phyloP scores from a whole-genome alignment of 2,113 vertebrate genomes.

The Phrynosoma blainvillii region DNA sequence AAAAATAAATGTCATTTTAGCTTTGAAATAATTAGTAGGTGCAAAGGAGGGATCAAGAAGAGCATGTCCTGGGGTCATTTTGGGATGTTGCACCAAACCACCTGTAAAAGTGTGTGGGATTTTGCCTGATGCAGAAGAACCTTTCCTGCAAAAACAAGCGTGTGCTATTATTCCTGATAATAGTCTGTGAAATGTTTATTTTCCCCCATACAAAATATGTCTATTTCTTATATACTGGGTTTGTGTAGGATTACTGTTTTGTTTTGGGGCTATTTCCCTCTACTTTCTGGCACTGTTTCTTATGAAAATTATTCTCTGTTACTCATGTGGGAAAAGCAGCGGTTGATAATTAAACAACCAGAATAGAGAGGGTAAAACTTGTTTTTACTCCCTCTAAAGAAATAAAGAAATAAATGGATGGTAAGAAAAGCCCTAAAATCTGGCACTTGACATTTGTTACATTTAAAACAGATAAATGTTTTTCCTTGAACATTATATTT shows the following conservation, averaged over 20 bases:
- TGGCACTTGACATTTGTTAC: background rate
- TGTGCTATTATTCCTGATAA: background rate
- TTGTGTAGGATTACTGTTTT: background rate
- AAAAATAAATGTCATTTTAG: background rate
- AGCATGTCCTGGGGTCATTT: no score
- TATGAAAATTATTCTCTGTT: background rate
- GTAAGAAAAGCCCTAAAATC: background rate
- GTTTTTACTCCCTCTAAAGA: background rate
- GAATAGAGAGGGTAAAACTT: background rate
- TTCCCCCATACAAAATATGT: background rate
- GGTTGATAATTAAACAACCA: background rate
- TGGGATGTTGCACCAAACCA: background rate
- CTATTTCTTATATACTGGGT: background rate
- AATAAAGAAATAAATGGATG: background rate
- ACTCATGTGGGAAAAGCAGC: background rate
- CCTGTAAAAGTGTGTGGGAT: background rate
- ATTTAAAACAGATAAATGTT: background rate
- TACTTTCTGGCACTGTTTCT: background rate
- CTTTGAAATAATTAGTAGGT: background rate
- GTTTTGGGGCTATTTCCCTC: no score
- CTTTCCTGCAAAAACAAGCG: background rate
- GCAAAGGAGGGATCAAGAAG: background rate
- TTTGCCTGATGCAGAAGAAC: constrained; percentile 1
- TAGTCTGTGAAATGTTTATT: background rate
- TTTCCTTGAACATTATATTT: background rate